These are phyloP conservation scores for Pandemis heparana DNA, from an alignment of 2,888 invertebrate species.

Conservation along the genomic window DNA sequence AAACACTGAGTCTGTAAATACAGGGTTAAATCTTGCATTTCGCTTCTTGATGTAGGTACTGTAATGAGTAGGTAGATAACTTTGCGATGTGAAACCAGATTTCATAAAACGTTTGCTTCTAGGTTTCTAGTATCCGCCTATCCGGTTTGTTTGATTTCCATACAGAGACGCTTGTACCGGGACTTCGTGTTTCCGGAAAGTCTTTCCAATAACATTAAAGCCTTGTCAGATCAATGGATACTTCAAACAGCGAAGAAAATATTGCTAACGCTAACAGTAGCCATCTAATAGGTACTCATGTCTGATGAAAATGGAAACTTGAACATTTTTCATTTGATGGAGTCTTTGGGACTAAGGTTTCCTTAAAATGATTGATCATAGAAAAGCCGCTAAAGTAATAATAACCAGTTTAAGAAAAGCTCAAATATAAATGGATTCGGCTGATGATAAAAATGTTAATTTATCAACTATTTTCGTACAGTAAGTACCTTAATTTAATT, in stretches of 20 bases:
- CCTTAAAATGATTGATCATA: not conserved
- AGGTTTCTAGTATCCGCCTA: not conserved
- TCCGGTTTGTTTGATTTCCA: not conserved
- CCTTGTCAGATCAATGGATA: conserved; percentile 27
- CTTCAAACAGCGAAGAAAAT: conserved; percentile 24
- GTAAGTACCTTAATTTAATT: no score
- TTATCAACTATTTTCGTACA: no score
- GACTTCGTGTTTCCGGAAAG: conserved; percentile 35
- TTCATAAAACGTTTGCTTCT: not conserved
- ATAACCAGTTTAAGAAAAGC: not conserved
- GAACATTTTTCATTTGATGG: not conserved
- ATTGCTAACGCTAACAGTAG: conserved; percentile 1
- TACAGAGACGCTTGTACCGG: not conserved
- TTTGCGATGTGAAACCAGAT: not conserved
- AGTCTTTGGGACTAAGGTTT: not conserved
- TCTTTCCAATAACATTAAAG: conserved; percentile 38
- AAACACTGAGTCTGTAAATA: no score
- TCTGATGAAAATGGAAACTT: conserved; percentile 1
- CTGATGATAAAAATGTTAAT: no score
- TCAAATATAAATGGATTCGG: no score
- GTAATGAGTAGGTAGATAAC: no score
- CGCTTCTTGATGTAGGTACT: no score
- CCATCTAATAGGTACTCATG: not conserved
- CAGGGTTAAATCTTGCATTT: no score
- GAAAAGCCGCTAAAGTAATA: not conserved